Conservation (phyloP, 2,113 vertebrate genomes). For the Antigone vipio region DNA sequence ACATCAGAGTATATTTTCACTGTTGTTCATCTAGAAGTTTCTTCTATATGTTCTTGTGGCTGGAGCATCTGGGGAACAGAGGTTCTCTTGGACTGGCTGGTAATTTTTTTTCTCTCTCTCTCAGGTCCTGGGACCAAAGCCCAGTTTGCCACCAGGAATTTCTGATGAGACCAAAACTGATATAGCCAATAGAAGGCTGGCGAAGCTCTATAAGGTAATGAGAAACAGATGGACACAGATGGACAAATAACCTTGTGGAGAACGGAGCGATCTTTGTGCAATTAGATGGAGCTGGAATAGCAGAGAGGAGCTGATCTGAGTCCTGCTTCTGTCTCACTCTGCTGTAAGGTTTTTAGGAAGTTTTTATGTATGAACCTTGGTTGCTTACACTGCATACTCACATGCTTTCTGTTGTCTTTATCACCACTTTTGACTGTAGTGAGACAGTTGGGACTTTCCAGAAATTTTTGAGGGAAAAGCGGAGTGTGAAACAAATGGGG, state of each 20-base stretch:
- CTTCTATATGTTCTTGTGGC: neutral
- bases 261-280: neutral
- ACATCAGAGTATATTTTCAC: neutral
- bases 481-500: neutral
- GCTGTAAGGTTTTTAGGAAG: neutral
- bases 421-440: neutral
- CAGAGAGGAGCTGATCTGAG: neutral
- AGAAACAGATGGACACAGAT: neutral
- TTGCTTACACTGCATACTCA: neutral
- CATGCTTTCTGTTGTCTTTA: neutral
- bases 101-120: neutral
- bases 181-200: conserved; percentile 86
- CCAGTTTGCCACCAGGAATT: conserved; percentile 78
- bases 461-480: neutral
- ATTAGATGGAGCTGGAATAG: neutral
- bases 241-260: neutral
- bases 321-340: neutral
- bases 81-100: neutral
- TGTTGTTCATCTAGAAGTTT: neutral
- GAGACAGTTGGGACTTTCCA: neutral
- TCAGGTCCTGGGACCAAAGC: conserved; percentile 91
- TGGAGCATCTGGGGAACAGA: neutral
- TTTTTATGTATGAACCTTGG: neutral
- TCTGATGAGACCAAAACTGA: conserved; percentile 83
- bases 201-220: conserved; percentile 94